Percentiles rank a stretch among this genome's conserved stretches.
These are phyloP conservation scores for Eilema griseolum DNA, from an alignment of 2,888 invertebrate genomes.

Conservation along the genomic window DNA sequence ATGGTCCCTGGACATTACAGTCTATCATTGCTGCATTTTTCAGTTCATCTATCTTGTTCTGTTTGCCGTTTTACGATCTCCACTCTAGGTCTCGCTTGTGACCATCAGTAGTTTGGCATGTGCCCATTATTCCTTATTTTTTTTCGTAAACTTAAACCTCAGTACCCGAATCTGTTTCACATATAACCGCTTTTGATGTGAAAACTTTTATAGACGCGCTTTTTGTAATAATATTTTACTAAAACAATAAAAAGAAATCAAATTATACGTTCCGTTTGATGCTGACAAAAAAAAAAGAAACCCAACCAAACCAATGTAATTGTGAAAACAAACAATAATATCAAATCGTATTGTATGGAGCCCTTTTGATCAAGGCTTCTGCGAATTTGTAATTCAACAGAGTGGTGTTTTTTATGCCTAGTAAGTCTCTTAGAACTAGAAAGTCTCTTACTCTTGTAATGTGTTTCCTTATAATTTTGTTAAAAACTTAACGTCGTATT, in stretches of 20 bases:
- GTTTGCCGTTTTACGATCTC: background rate
- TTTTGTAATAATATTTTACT: background rate
- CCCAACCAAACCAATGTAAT: slow-evolving; percentile 4
- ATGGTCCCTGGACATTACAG: too few relatives aligned
- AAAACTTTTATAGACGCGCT: too few relatives aligned
- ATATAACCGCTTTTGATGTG: too few relatives aligned
- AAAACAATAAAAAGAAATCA: slow-evolving; percentile 2
- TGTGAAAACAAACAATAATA: slow-evolving; percentile 18
- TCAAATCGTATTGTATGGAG: slow-evolving; percentile 8
- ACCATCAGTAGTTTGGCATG: too few relatives aligned
- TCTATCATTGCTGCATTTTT: background rate
- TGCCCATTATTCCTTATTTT: too few relatives aligned
- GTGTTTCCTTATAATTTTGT: background rate
- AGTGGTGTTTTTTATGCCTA: background rate
- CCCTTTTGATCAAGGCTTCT: background rate
- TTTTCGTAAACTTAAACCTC: too few relatives aligned
- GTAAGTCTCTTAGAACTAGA: background rate
- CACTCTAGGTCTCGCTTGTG: background rate
- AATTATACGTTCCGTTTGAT: background rate
- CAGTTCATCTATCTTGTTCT: background rate
- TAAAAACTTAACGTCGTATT: background rate
- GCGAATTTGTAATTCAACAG: slow-evolving; percentile 2
- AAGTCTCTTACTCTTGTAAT: background rate
- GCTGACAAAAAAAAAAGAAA: slow-evolving; percentile 8
- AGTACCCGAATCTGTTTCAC: too few relatives aligned